phyloP scores from a whole-genome alignment of 2,113 vertebrate genomes.

The Tychaedon coryphoeus region DNA sequence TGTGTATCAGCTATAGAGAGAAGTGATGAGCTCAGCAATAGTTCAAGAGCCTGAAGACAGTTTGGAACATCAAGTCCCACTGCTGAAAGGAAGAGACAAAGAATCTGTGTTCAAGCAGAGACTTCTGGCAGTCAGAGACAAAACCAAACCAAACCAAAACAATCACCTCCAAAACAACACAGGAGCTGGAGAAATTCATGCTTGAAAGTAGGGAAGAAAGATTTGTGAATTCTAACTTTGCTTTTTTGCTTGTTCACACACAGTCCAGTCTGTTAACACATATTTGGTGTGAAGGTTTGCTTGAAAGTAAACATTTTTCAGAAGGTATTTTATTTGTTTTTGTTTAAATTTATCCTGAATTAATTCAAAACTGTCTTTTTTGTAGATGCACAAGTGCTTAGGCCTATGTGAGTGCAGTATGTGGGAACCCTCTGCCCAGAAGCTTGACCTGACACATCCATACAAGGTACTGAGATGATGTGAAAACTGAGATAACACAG shows the following conservation, averaged over 20 bases:
- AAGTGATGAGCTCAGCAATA: background rate
- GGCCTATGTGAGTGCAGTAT: background rate
- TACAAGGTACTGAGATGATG: background rate
- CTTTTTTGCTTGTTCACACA: background rate
- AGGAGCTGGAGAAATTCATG: background rate
- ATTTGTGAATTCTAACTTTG: background rate
- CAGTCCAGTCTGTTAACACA: rapidly evolving
- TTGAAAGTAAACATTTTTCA: background rate
- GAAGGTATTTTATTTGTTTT: background rate
- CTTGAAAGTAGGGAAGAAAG: background rate
- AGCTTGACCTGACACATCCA: background rate
- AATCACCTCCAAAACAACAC: too few species aligned
- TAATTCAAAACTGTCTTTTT: background rate
- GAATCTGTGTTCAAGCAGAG: background rate
- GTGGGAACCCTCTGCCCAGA: background rate
- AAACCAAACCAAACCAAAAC: background rate
- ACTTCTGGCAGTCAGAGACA: background rate
- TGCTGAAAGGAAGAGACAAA: background rate
- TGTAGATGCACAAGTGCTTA: background rate
- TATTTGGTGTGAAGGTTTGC: background rate
- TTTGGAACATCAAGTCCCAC: background rate
- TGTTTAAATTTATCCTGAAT: background rate
- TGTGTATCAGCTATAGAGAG: background rate
- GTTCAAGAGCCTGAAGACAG: background rate
- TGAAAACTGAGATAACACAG: background rate